A percentile compares a stretch with the other conserved stretches of the same genome.
phyloP scores from a whole-genome alignment of 2,888 invertebrate genomes.

The Vanessa cardui region DNA sequence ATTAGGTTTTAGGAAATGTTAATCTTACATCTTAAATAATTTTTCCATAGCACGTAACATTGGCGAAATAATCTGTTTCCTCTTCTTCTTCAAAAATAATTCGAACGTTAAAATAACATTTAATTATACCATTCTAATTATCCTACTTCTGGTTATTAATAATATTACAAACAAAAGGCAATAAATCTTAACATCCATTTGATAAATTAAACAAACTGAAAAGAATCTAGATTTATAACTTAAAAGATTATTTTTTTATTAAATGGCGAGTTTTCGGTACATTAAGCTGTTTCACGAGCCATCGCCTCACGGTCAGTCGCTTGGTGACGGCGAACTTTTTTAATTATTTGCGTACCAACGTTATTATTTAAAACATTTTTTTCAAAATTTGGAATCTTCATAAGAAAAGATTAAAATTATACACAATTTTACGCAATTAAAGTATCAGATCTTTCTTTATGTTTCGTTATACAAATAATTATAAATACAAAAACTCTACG shows the following conservation, averaged over 20 bases:
- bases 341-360: slow-evolving; percentile 10
- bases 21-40: too few species aligned
- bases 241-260: slow-evolving; percentile 5
- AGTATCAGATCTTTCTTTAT: neutral
- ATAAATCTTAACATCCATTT: too few species aligned
- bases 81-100: too few species aligned
- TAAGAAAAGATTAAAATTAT: neutral
- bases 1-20: too few species aligned
- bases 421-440: neutral
- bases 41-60: too few species aligned
- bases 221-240: neutral
- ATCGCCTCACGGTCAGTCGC: slow-evolving; percentile 16
- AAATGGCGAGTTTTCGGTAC: slow-evolving; percentile 23
- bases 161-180: too few species aligned
- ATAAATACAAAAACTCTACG: too few species aligned
- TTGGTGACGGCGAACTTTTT: slow-evolving; percentile 8
- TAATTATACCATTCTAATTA: too few species aligned
- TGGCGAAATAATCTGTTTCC: too few species aligned
- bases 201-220: neutral
- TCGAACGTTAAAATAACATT: too few species aligned
- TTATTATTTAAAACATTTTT: slow-evolving; percentile 12
- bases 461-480: too few species aligned
- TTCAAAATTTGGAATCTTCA: neutral
- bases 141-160: too few species aligned
- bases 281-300: slow-evolving; percentile 27